Evolutionary conservation across 2,888 invertebrate species (phyloP).

Genomic region (Plebejus argus): DNA sequence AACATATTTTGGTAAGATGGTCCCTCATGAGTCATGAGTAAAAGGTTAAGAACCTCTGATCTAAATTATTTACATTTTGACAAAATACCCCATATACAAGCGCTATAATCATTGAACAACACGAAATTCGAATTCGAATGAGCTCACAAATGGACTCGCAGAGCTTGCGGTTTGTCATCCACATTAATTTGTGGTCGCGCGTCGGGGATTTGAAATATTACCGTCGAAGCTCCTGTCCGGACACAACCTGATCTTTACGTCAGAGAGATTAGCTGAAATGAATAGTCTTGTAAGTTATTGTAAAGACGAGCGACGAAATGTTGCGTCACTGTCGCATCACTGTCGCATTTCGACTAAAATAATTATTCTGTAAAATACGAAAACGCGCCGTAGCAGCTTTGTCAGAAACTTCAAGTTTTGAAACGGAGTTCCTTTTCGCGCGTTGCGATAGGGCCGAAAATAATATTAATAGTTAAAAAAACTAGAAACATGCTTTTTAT

Average conservation of each 20-base stretch:
- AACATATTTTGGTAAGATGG: no score
- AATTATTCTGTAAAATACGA: no score
- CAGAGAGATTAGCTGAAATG: neutral
- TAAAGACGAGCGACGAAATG: neutral
- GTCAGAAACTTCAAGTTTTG: no score
- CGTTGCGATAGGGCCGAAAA: no score
- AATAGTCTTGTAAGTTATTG: neutral
- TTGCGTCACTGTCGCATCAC: neutral
- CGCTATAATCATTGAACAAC: neutral
- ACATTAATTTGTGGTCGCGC: constrained; percentile 14
- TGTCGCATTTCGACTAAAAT: no score
- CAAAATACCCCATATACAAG: neutral
- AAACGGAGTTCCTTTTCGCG: no score
- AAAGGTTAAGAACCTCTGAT: no score
- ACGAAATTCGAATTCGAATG: constrained; percentile 10
- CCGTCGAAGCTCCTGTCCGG: neutral
- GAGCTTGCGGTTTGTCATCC: neutral
- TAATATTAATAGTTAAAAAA: no score
- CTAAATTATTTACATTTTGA: neutral
- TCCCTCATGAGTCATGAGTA: no score
- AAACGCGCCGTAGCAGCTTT: no score
- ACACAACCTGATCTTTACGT: neutral
- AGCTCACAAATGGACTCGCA: constrained; percentile 5
- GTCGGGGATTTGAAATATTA: constrained; percentile 8
- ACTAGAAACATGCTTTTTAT: no score